phyloP scores from a whole-genome alignment of 1,140 invertebrate genomes.

The Ganaspis sp. region DNA sequence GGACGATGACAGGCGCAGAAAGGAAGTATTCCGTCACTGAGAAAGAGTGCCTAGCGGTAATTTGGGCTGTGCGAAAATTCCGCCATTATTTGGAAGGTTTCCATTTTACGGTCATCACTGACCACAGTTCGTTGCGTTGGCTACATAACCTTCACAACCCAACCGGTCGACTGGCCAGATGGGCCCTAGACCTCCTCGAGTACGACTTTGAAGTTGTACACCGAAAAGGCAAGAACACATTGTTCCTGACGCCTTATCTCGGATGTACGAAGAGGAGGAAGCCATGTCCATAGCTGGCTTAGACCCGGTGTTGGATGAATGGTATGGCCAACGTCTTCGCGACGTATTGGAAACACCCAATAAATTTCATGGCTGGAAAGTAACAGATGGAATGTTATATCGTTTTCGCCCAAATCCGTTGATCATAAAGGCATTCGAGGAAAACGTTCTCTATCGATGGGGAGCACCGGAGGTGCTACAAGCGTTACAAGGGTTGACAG shows the following conservation, averaged over 20 bases:
- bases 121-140: background rate
- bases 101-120: conserved; percentile 14
- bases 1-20: background rate
- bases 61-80: conserved; percentile 17
- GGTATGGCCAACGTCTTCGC: conserved; percentile 10
- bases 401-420: background rate
- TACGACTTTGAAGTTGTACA: conserved; percentile 32
- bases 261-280: conserved; percentile 33
- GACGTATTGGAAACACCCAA: background rate
- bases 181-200: conserved; percentile 47
- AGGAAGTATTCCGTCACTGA: conserved; percentile 46
- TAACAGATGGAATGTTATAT: background rate
- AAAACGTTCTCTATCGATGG: conserved; percentile 32
- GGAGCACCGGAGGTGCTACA: conserved; percentile 32
- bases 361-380: background rate
- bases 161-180: conserved; percentile 56
- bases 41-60: conserved; percentile 44
- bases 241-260: conserved; percentile 38
- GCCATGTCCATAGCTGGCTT: background rate
- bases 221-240: conserved; percentile 33
- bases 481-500: background rate
- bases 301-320: background rate
- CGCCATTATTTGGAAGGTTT: conserved; percentile 18
- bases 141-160: conserved; percentile 59
- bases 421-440: conserved; percentile 25